A percentile compares a stretch with the other conserved stretches of the same genome.
Conservation (phyloP, 2,113 vertebrate genomes). For the Myrmophylax atrothorax region DNA sequence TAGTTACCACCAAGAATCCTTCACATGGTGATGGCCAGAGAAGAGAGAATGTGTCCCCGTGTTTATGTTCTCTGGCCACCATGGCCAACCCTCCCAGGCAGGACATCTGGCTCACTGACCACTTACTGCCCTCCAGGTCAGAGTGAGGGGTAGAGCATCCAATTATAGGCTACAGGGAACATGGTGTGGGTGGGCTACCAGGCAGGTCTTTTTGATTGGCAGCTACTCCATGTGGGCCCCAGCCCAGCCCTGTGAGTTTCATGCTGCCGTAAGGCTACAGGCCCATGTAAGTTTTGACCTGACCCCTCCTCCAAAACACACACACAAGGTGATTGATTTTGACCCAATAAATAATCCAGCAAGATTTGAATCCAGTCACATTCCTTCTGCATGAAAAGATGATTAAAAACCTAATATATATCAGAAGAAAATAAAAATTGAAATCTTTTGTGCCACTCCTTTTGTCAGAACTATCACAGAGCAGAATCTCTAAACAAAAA, state of each 20-base stretch:
- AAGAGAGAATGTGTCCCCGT: background rate
- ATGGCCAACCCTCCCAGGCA: too few relatives aligned
- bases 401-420: background rate
- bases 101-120: background rate
- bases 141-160: background rate
- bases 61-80: background rate
- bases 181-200: background rate
- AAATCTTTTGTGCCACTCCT: background rate
- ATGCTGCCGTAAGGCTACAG: too few relatives aligned
- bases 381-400: background rate
- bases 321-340: background rate
- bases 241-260: too few relatives aligned
- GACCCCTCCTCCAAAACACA: background rate
- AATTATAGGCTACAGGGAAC: background rate
- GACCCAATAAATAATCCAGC: background rate
- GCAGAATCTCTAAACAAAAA: background rate
- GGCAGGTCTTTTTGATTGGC: background rate
- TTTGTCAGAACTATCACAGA: background rate
- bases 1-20: background rate
- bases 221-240: background rate
- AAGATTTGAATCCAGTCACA: background rate
- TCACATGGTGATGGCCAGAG: background rate
- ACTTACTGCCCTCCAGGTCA: too few relatives aligned
- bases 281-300: background rate
- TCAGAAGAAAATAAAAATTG: background rate